These are phyloP conservation scores for Psilanteris sp. DNA, from an alignment of 1,140 invertebrate species.

Conservation along the genomic window DNA sequence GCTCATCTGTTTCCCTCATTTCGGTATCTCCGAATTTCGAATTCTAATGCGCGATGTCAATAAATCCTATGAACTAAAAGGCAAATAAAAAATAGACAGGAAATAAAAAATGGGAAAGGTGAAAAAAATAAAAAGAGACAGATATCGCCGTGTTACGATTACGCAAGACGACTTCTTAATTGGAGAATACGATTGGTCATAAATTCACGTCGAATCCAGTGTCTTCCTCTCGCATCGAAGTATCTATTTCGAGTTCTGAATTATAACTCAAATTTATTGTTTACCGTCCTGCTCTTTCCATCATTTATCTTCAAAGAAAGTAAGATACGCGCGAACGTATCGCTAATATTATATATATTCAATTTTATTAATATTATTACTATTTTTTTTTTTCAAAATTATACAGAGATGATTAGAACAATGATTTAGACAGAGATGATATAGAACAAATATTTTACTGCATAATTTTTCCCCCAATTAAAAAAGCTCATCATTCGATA, in stretches of 20 bases:
- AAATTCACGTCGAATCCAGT: conserved; percentile 49
- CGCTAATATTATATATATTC: conserved; percentile 51
- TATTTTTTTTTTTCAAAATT: conserved; percentile 46
- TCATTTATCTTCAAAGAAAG: conserved; percentile 61
- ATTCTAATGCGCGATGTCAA: conserved; percentile 63
- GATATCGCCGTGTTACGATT: conserved; percentile 59
- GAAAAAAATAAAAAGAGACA: conserved; percentile 37
- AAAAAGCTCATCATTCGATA: too few species aligned
- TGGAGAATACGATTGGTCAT: conserved; percentile 54
- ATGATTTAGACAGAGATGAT: too few species aligned
- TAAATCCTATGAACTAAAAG: conserved; percentile 47
- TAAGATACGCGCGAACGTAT: conserved; percentile 42
- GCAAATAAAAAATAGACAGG: conserved; percentile 30
- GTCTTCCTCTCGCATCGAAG: conserved; percentile 29
- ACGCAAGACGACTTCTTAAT: conserved; percentile 62
- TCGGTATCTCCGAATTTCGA: conserved; percentile 48
- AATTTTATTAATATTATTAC: too few species aligned
- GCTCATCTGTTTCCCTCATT: conserved; percentile 54
- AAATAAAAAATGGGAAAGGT: conserved; percentile 41
- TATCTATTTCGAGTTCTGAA: conserved; percentile 54
- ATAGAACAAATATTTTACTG: conserved; percentile 49
- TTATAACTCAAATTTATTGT: conserved; percentile 61
- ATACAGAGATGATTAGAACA: conserved; percentile 43
- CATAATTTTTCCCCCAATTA: conserved; percentile 34
- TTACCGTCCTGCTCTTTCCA: conserved; percentile 52